Conservation (phyloP, 2,888 invertebrate species). For the Dryadula phaetusa region DNA sequence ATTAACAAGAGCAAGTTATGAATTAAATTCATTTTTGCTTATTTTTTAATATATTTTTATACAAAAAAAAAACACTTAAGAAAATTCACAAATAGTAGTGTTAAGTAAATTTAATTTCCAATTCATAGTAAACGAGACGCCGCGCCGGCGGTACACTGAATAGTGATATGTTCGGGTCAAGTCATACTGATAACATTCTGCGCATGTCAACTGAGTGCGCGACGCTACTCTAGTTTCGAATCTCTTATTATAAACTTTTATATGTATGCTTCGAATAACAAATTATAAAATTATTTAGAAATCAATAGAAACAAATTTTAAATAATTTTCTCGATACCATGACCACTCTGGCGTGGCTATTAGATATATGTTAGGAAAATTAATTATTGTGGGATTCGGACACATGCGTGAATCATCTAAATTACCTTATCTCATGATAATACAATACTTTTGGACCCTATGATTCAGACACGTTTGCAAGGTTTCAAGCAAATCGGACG, state of each 20-base stretch:
- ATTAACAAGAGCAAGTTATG: conserved; percentile 47
- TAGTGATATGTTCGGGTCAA: conserved; percentile 62
- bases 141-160: conserved; percentile 49
- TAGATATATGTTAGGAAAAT: no score
- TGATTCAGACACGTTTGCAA: no score
- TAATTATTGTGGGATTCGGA: no score
- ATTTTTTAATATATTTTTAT: not conserved
- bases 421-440: no score
- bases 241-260: conserved; percentile 6
- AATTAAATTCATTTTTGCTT: conserved; percentile 53
- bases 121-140: conserved; percentile 42
- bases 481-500: no score
- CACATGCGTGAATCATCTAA: no score
- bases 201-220: conserved; percentile 57
- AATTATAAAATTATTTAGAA: conserved; percentile 2
- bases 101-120: conserved; percentile 8
- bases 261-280: conserved; percentile 14
- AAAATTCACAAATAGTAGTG: conserved; percentile 22
- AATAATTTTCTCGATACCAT: not conserved
- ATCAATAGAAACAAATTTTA: not conserved
- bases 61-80: conserved; percentile 16
- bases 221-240: conserved; percentile 36
- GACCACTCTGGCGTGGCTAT: not conserved
- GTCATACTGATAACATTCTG: conserved; percentile 67
- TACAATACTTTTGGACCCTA: no score